phyloP scores from a whole-genome alignment of 1,140 invertebrate genomes.

The Melipona quadrifasciata region DNA sequence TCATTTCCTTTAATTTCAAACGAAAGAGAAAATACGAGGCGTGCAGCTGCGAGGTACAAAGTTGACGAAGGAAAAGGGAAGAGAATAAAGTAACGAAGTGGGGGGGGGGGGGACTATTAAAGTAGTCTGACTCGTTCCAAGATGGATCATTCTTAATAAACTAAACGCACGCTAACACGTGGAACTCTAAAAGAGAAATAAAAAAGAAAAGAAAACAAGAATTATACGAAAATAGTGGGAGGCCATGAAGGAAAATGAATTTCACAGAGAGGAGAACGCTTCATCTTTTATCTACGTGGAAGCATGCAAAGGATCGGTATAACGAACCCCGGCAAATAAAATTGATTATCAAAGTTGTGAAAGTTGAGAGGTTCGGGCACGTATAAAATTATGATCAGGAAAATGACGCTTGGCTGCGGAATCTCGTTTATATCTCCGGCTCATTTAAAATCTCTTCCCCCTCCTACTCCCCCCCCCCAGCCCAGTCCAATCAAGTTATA shows the following conservation, averaged over 20 bases:
- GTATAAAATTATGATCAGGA: constrained; percentile 11
- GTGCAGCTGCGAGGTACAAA: too few relatives aligned
- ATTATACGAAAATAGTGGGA: background rate
- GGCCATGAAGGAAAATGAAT: background rate
- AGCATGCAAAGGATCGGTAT: background rate
- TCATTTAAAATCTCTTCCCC: background rate
- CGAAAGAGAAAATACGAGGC: too few relatives aligned
- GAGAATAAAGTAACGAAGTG: background rate
- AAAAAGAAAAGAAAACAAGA: background rate
- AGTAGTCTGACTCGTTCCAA: constrained; percentile 11
- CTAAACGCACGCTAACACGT: background rate
- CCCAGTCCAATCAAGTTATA: background rate
- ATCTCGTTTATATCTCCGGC: background rate
- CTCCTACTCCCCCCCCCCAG: too few relatives aligned
- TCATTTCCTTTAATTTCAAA: background rate
- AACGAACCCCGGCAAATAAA: constrained; percentile 6
- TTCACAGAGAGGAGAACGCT: background rate
- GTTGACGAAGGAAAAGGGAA: too few relatives aligned
- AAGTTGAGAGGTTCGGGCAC: background rate
- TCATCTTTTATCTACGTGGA: background rate
- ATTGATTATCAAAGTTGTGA: constrained; percentile 32
- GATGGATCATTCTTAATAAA: constrained; percentile 63
- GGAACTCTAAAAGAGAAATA: background rate
- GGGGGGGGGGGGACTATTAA: constrained; percentile 37
- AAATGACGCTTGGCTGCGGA: background rate